A percentile compares a stretch with the other conserved stretches of the same genome.
Conservation (phyloP, 2,113 vertebrate species). For the Archocentrus centrarchus region DNA sequence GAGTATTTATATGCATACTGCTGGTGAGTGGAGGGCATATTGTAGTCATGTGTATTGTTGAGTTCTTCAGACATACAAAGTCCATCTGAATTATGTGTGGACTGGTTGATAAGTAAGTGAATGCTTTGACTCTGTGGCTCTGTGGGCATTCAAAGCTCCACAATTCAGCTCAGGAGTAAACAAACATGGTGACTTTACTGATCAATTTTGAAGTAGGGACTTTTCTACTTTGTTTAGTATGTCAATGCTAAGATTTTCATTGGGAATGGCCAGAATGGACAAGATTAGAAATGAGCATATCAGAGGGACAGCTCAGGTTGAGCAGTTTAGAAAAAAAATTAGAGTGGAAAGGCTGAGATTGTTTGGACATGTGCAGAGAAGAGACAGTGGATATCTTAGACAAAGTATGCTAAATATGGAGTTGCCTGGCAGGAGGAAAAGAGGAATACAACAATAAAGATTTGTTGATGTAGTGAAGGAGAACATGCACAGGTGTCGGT, state of each 20-base stretch:
- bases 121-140: not conserved
- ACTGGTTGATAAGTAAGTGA: not conserved
- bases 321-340: not conserved
- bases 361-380: not conserved
- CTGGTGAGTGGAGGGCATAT: not conserved
- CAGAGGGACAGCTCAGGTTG: not conserved
- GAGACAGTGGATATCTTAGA: not conserved
- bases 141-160: not conserved
- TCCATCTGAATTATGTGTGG: not conserved
- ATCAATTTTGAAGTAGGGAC: not conserved
- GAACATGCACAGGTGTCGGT: not conserved
- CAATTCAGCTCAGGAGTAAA: not conserved
- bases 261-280: not conserved
- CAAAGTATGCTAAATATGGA: not conserved
- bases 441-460: not conserved
- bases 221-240: not conserved
- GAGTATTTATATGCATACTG: not conserved
- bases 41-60: not conserved
- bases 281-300: not conserved
- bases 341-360: rapidly evolving
- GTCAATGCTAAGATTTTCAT: not conserved
- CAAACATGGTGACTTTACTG: not conserved
- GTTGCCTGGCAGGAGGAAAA: not conserved
- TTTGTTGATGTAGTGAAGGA: not conserved
- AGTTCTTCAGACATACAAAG: not conserved